Conservation (phyloP, 1,140 invertebrate genomes). For the Oedothorax gibbosus region DNA sequence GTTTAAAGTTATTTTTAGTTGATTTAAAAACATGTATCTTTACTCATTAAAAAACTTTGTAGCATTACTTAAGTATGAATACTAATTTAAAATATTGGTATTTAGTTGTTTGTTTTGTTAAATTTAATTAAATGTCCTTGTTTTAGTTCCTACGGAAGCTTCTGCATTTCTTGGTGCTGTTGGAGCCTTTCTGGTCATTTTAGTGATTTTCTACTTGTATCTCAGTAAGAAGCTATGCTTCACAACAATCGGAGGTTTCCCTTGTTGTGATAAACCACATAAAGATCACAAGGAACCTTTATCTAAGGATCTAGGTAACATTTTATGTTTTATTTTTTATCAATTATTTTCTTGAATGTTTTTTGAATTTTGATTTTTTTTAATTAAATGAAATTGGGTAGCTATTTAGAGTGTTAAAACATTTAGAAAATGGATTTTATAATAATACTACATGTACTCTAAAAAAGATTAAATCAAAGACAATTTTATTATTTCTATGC, state of each 20-base stretch:
- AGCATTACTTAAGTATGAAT: too few relatives aligned
- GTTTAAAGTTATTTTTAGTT: not conserved
- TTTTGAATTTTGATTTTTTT: not conserved
- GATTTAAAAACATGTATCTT: not conserved
- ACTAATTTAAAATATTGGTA: not conserved
- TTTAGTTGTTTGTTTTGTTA: not conserved
- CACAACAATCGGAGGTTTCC: constrained; percentile 73
- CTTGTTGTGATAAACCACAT: constrained; percentile 74
- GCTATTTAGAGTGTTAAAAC: too few relatives aligned
- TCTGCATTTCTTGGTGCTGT: constrained; percentile 82
- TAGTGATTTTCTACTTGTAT: constrained; percentile 84
- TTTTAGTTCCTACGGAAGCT: constrained; percentile 80
- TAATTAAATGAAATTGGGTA: too few relatives aligned
- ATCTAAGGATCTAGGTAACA: constrained; percentile 67
- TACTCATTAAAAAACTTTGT: not conserved
- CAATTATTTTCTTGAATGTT: not conserved
- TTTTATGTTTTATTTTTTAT: not conserved
- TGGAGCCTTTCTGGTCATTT: constrained; percentile 78
- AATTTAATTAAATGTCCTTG: not conserved
- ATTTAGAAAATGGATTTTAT: too few relatives aligned
- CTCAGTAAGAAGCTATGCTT: constrained; percentile 84
- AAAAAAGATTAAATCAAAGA: too few relatives aligned
- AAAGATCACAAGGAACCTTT: constrained; percentile 67
- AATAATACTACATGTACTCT: too few relatives aligned
- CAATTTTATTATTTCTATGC: too few relatives aligned